Conservation (phyloP, 2,888 invertebrate genomes). For the Epinotia nisella region DNA sequence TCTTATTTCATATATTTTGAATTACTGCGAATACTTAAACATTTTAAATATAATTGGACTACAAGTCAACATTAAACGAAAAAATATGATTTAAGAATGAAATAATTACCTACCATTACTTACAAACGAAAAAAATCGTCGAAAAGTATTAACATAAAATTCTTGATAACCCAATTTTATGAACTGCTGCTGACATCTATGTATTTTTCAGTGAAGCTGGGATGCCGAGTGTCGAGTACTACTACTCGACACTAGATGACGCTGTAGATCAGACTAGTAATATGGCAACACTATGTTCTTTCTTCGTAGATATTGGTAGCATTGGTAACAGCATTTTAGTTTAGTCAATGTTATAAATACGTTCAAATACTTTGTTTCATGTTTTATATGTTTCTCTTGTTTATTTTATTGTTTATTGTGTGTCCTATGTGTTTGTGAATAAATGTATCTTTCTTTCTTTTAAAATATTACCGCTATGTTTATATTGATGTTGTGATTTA, state of each 20-base stretch:
- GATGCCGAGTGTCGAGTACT: background rate
- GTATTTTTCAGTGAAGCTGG: background rate
- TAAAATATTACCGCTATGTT: no score
- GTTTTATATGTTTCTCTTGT: no score
- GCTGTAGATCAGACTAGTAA: background rate
- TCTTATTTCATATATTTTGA: no score
- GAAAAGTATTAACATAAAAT: no score
- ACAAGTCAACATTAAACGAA: background rate
- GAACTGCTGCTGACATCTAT: conserved; percentile 29
- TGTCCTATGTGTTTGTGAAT: no score
- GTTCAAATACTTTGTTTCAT: no score
- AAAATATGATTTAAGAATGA: background rate
- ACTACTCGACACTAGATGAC: conserved; percentile 46
- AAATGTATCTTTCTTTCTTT: no score
- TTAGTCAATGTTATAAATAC: background rate
- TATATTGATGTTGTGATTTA: no score
- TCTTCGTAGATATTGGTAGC: conserved; percentile 14
- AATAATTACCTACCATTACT: no score
- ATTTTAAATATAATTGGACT: background rate
- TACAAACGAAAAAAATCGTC: no score
- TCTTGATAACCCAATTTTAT: background rate
- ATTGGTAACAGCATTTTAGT: background rate
- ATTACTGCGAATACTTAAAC: background rate
- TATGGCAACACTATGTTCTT: conserved; percentile 50
- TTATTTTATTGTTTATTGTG: no score